A percentile compares a stretch with the other conserved stretches of the same genome.
Conservation (phyloP, 2,113 vertebrate genomes). For the Hucho hucho region DNA sequence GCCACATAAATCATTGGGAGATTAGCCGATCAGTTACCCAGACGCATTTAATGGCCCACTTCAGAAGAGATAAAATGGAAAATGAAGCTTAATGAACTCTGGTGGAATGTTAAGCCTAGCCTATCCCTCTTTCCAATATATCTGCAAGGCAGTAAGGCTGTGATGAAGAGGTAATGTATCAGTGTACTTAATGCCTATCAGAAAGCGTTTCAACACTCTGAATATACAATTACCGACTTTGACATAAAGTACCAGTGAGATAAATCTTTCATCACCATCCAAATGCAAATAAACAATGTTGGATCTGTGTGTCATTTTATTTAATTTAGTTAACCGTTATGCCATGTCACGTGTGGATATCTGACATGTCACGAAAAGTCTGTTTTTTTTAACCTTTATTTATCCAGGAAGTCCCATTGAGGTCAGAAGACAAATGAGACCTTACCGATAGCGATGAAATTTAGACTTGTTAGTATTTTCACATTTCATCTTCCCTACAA, state of each 20-base stretch:
- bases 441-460: no score
- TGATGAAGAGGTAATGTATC: conserved; percentile 31
- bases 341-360: neutral
- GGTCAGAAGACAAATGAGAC: no score
- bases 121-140: conserved; percentile 30
- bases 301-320: neutral
- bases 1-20: conserved; percentile 75
- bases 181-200: conserved; percentile 28
- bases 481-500: no score
- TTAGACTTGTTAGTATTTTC: no score
- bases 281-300: neutral
- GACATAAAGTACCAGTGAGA: neutral
- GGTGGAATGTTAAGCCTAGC: conserved; percentile 43
- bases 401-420: no score
- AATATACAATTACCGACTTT: conserved; percentile 19
- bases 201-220: conserved; percentile 27
- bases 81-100: conserved; percentile 76
- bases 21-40: conserved; percentile 77
- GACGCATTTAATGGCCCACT: conserved; percentile 71
- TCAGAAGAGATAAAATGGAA: conserved; percentile 69
- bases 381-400: no score
- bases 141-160: conserved; percentile 35
- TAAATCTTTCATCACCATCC: neutral
- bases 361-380: no score
- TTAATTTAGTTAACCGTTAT: neutral